Evolutionary conservation across 2,888 invertebrate species (phyloP), one percentile per base, ranked within the genome.

Genomic region (Callimorpha dominula): DNA sequence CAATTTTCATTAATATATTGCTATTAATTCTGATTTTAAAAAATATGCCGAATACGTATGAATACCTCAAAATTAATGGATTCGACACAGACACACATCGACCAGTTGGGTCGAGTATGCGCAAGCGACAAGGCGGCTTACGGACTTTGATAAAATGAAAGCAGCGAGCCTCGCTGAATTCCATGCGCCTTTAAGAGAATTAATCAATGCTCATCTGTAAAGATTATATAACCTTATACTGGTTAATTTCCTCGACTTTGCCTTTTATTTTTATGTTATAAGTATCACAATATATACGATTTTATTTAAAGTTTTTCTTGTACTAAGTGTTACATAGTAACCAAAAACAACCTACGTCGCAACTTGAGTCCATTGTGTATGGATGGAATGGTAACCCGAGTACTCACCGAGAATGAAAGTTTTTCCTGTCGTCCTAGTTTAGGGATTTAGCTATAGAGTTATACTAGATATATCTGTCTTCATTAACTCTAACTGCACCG

Each of bases 71-170:
- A 31, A 31, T 31, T 31, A 31, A 31, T 31, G 31, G 31, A 31
- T 31, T 31, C 31, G n/a, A n/a, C n/a, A n/a, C n/a, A n/a, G n/a
- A n/a, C n/a, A n/a, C n/a, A n/a, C n/a, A n/a, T n/a, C n/a, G n/a
- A n/a, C n/a, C n/a, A 57, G n/a, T 75, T 73, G 75, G 64, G 73
- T 73, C 74, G 40, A 76, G 42, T 71, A 76, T 71, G 85, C 85
- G 81, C 86, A 80, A 83, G 87, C 85, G 78, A 86, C 79, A 78
- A 75, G 72, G 72, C 84, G 86, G 83, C 92, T 92, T 92, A 93
- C 93, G 92, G 90, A 85, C 86, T 81, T 65, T 72, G 82, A 78
- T 85, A 80, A 91, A 93, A 91, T 92, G 94, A 94, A 94, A 94
- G 94, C 91, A 91, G 90, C 89, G 86, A 83, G 80, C 87, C 88